A percentile compares a stretch with the other conserved stretches of the same genome.
phyloP scores from a whole-genome alignment of 1,140 invertebrate species.

The Armadillidium nasatum region DNA sequence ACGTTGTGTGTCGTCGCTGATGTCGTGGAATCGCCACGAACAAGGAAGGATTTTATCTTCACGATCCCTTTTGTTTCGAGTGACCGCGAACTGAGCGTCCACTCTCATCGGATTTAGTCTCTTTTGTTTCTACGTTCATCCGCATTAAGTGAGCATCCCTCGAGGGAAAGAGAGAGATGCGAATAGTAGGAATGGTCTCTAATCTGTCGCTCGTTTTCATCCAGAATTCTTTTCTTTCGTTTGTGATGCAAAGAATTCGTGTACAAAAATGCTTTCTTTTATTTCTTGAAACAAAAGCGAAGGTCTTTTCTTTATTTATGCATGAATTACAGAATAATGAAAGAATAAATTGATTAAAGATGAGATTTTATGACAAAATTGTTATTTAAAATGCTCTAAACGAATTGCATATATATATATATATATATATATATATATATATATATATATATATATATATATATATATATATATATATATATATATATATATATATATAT shows the following conservation, averaged over 20 bases:
- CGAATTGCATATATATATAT: too few relatives aligned
- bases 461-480: too few relatives aligned
- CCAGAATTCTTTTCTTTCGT: background rate
- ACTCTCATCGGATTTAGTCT: constrained; percentile 41
- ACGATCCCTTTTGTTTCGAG: constrained; percentile 43
- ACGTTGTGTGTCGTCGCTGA: background rate
- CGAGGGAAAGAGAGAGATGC: background rate
- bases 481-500: too few relatives aligned
- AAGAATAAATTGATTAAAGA: too few relatives aligned
- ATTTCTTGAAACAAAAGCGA: background rate
- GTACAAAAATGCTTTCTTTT: constrained; percentile 1
- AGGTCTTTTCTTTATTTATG: background rate
- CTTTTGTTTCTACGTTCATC: constrained; percentile 38
- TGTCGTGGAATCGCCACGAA: constrained; percentile 37
- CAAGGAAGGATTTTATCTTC: constrained; percentile 33
- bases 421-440: too few relatives aligned
- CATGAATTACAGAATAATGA: background rate
- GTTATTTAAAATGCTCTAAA: too few relatives aligned
- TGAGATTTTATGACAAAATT: too few relatives aligned
- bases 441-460: too few relatives aligned
- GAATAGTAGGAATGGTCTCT: background rate
- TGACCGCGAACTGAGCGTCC: constrained; percentile 41
- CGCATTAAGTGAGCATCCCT: constrained; percentile 41
- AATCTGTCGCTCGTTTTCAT: background rate
- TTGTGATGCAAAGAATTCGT: background rate